Evolutionary conservation across 2,888 invertebrate genomes (phyloP), one percentile per base, ranked within the genome.

Genomic region (Chironomus riparius): DNA sequence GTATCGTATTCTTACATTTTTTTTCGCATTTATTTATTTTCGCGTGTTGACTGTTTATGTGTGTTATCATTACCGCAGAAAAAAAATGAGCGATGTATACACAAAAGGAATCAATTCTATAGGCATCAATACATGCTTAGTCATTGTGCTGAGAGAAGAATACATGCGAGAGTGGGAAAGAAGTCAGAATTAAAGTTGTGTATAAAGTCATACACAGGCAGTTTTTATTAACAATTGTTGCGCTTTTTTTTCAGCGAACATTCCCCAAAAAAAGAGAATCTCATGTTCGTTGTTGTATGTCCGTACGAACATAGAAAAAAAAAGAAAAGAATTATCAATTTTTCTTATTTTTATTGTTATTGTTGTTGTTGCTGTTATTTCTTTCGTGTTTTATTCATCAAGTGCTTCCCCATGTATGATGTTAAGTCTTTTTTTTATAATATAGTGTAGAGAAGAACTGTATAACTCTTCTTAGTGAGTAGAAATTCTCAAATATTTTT

Each of bases 321-420:
- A 12, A 56, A 15, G 56, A 56, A 50, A 71, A 47, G 71, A 71
- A 71, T 71, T 71, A 71, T 71, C 71, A 71, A 24, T 71, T 71
- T 47, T 69, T 71, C 38, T 50, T 70, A 48, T 70, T 71, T n/a
- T 71, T n/a, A 18, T 70, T 70, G 47, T 62, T 10, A 50, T 50
- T 15, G 15, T 50, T 15, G n/a, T 50, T 56, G 10, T 10, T 38
- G 38, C 56, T 15, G 50, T 15, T 56, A 15, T 56, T 56, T 5
- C 50, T n/a, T 56, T 56, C 56, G 56, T 56, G 56, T 18, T 18
- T 38, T 56, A 15, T 62, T 62, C 24, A 73, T 73, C 73, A 73
- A 73, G 73, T 73, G 56, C 56, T 22, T 73, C 71, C 56, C 22
- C 24, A 50, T 56, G 24, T 71, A 22, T 21, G 47, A 47, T 50